Evolutionary conservation across 2,888 invertebrate species (phyloP).

Genomic region (Synergus itoensis): DNA sequence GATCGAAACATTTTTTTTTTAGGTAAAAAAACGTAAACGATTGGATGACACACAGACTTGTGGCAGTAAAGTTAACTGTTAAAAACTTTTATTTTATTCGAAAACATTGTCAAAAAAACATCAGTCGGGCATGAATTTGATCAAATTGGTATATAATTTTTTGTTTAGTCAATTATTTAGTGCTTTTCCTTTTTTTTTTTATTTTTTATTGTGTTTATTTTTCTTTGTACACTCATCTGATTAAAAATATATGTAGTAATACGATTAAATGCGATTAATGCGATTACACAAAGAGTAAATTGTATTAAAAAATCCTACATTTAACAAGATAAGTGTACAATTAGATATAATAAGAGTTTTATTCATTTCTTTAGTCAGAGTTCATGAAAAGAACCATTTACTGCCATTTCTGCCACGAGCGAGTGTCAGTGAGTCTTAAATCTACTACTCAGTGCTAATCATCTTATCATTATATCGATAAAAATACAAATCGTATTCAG

Average conservation of each 20-base stretch:
- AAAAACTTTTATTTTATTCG: slow-evolving; percentile 44
- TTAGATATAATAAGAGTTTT: background rate
- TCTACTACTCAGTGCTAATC: slow-evolving; percentile 26
- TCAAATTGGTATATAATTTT: background rate
- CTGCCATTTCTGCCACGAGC: slow-evolving; percentile 27
- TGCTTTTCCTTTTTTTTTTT: background rate
- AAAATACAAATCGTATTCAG: slow-evolving; percentile 31
- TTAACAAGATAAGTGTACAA: background rate
- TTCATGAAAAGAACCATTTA: background rate
- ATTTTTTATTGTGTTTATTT: background rate
- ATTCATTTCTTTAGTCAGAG: background rate
- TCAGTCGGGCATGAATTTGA: background rate
- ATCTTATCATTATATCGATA: slow-evolving; percentile 13
- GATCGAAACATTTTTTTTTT: slow-evolving; percentile 27
- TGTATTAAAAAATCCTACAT: background rate
- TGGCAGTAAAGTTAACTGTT: slow-evolving; percentile 45
- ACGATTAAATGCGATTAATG: background rate
- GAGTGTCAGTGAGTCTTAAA: slow-evolving; percentile 8
- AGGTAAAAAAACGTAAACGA: slow-evolving; percentile 2
- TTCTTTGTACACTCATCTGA: background rate
- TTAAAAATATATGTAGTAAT: background rate
- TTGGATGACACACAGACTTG: slow-evolving; percentile 27
- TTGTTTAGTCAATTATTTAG: background rate
- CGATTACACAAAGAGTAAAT: background rate
- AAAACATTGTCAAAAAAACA: background rate